Conservation (phyloP, 2,113 vertebrate species). For the Odocoileus hemionus region DNA sequence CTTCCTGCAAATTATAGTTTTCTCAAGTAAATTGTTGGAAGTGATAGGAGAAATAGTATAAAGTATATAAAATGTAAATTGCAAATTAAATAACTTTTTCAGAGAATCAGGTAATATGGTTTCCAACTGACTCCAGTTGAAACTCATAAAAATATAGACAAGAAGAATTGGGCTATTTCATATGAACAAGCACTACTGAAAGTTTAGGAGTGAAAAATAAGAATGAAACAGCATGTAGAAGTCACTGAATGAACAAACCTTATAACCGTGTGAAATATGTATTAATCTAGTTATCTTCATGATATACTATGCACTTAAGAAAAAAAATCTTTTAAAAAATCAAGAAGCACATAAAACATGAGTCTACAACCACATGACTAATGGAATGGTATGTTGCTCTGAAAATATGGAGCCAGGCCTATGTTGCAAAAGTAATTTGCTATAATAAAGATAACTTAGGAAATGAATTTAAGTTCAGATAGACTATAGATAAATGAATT, state of each 20-base stretch:
- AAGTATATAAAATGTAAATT: not conserved
- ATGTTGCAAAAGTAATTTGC: not conserved
- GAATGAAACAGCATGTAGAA: not conserved
- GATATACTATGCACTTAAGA: not conserved
- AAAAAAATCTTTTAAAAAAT: not conserved
- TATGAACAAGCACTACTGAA: not conserved
- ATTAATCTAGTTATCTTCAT: not conserved
- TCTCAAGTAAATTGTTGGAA: not conserved
- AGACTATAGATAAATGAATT: not conserved
- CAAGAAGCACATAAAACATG: not conserved
- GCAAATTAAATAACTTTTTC: not conserved
- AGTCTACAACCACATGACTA: not conserved
- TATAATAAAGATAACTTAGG: not conserved
- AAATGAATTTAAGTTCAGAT: not conserved
- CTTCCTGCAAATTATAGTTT: not conserved
- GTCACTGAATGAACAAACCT: not conserved
- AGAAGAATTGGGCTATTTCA: not conserved
- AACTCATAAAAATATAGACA: not conserved
- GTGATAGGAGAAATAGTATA: not conserved
- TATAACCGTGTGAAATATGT: not conserved
- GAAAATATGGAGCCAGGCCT: not conserved
- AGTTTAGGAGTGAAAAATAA: not conserved
- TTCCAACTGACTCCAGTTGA: not conserved
- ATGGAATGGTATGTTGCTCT: not conserved
- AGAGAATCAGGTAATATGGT: not conserved